phyloP scores from a whole-genome alignment of 2,797 vertebrate species.

The Adrianichthys oophorus region DNA sequence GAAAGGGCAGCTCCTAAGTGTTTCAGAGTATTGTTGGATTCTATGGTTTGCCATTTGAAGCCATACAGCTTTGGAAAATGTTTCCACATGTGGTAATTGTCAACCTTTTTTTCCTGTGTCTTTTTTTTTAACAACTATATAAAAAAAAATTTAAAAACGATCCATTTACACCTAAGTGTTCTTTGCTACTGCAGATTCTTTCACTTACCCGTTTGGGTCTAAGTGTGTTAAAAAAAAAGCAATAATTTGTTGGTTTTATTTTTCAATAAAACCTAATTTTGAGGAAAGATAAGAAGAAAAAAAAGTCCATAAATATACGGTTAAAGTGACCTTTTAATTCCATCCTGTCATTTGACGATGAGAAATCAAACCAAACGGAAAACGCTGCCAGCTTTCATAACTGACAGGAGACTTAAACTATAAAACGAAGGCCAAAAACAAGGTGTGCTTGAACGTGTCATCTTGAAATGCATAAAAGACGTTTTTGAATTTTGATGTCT shows the following conservation, averaged over 20 bases:
- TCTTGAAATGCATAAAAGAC: slow-evolving; percentile 7
- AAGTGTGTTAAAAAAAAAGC: slow-evolving; percentile 33
- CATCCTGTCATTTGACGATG: slow-evolving; percentile 23
- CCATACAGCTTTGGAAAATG: slow-evolving; percentile 57
- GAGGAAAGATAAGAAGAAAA: slow-evolving; percentile 24
- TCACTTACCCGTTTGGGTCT: slow-evolving; percentile 52
- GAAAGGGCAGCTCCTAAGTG: slow-evolving; percentile 71
- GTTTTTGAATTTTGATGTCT: slow-evolving; percentile 33
- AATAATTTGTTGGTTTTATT: slow-evolving; percentile 57
- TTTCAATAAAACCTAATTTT: slow-evolving; percentile 50
- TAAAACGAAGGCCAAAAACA: neutral
- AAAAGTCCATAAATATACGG: slow-evolving; percentile 56
- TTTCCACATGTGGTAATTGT: slow-evolving; percentile 74
- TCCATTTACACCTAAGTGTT: slow-evolving; percentile 24
- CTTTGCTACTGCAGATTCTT: slow-evolving; percentile 41
- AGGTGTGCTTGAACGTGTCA: neutral
- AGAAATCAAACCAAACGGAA: slow-evolving; percentile 11
- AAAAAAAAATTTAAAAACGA: slow-evolving; percentile 27
- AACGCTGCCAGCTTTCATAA: slow-evolving; percentile 1
- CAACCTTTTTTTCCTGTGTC: slow-evolving; percentile 39
- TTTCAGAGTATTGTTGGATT: slow-evolving; percentile 72
- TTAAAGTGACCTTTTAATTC: slow-evolving; percentile 31
- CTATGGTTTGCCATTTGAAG: slow-evolving; percentile 71
- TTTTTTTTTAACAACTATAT: slow-evolving; percentile 28
- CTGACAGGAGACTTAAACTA: neutral